Conservation (phyloP, 2,797 vertebrate genomes). For the Catamblyrhynchus diadema region DNA sequence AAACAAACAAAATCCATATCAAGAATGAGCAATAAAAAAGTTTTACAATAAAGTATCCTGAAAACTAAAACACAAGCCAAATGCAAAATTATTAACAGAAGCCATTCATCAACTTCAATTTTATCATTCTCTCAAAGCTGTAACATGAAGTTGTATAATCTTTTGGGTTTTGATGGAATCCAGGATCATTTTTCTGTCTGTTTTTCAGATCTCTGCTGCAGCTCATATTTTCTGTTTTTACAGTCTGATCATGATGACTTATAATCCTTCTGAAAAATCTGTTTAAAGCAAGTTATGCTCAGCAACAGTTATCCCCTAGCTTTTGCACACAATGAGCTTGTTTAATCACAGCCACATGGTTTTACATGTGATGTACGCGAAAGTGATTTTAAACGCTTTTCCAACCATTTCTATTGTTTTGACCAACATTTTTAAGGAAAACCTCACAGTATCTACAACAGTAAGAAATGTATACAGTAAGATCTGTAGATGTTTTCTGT, state of each 20-base stretch:
- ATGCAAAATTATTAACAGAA: constrained; percentile 23
- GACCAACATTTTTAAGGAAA: not conserved
- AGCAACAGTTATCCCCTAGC: not conserved
- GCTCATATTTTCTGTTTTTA: constrained; percentile 12
- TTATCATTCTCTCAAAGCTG: not conserved
- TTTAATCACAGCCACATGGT: not conserved
- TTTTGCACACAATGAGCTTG: not conserved
- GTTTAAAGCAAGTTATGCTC: not conserved
- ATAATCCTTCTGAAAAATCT: not conserved
- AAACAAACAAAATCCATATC: constrained; percentile 28
- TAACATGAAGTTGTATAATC: not conserved
- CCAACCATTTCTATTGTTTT: not conserved
- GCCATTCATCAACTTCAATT: not conserved
- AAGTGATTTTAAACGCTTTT: not conserved
- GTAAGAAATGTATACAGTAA: not conserved
- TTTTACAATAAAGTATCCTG: constrained; percentile 26
- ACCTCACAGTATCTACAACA: not conserved
- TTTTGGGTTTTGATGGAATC: not conserved
- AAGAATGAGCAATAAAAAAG: not conserved
- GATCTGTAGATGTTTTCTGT: not conserved
- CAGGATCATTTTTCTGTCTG: not conserved
- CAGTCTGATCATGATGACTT: not conserved
- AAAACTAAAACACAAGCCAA: constrained; percentile 35
- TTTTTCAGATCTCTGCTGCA: not conserved
- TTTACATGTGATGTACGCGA: fast-evolving